Base-by-base conservation (phyloP, 1,140 invertebrate genomes). In the Pantala flavescens region DNA sequence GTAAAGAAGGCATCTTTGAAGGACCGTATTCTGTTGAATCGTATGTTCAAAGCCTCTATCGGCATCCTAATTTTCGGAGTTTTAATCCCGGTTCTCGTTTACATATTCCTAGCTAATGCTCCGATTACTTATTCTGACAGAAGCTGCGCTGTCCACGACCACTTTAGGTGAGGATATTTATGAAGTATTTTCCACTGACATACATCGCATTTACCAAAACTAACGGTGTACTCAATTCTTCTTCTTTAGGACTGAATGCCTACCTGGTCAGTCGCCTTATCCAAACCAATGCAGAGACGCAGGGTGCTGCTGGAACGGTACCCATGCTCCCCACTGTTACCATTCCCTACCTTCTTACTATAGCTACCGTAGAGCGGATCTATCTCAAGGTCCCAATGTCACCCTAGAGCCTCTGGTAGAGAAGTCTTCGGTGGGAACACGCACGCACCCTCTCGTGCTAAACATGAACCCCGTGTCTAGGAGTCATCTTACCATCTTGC, bases 341-440 rank as follows among this genome's bases (percentile, higher is more conserved):
- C 79, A 79, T 73, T 71, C 78, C 12, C 43, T 78, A 9, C 78
- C 80, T 9, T 76, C 78, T 0, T 73, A 72, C n/a, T 74, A 79
- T 23, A 77, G 74, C 36, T 80, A 80, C 70, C 74, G 75, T 74
- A 75, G 75, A 24, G 43, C 63, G 19, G 23, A 14, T 21, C 43
- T 9, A 21, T 16, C 43, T 7, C 43, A 74, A 43, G 63, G 28
- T 19, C 49, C 2, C 42, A 73, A 72, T 23, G 71, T 75, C 24
- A 76, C 9, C 23, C 43, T 63, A 74, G 73, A 21, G 71, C 71
- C 73, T 23, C 74, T 74, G 11, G 16, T 21, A 21, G 0, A 11
- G 74, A 74, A 71, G 72, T 75, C 23, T 23, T 73, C 36, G 72
- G 74, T 23, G 74, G 75, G 12, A 24, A 73, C 42, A 74, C 76